Conservation (phyloP, 2,113 vertebrate genomes). For the Indicator maculatus region DNA sequence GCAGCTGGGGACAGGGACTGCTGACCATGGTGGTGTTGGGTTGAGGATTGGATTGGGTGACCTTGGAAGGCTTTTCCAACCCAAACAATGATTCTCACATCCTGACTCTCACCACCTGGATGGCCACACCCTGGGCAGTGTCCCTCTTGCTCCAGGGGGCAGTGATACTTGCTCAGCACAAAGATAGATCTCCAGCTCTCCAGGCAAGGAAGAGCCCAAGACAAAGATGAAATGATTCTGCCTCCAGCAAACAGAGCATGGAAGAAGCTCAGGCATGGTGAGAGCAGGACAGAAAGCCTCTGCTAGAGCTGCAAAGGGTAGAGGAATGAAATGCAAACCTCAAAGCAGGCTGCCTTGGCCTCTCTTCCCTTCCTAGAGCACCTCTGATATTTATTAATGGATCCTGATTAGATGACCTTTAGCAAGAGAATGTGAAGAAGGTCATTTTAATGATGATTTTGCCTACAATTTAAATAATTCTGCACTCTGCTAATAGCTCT, state of each 20-base stretch:
- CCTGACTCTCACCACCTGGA: not conserved
- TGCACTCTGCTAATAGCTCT: constrained; percentile 12
- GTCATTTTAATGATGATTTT: constrained; percentile 56
- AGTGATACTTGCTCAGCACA: not conserved
- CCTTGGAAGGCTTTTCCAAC: no score
- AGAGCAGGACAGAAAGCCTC: not conserved
- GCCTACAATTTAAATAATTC: constrained; percentile 62
- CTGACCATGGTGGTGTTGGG: no score
- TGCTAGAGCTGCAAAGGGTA: not conserved
- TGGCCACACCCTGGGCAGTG: accelerated
- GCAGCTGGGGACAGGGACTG: no score
- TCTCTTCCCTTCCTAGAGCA: not conserved
- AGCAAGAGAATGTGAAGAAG: constrained; percentile 33
- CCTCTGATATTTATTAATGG: not conserved
- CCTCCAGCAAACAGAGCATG: not conserved
- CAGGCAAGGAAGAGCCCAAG: not conserved
- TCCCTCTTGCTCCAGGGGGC: not conserved
- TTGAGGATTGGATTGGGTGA: no score
- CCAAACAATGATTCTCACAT: not conserved
- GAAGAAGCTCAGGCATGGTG: accelerated
- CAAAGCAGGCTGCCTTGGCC: not conserved
- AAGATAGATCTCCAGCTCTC: not conserved
- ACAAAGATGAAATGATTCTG: not conserved
- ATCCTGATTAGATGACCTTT: constrained; percentile 53
- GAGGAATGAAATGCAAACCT: not conserved